Percentiles rank a stretch among this genome's conserved stretches.
Conservation (phyloP, 2,797 vertebrate species). For the Gymnocypris eckloni region DNA sequence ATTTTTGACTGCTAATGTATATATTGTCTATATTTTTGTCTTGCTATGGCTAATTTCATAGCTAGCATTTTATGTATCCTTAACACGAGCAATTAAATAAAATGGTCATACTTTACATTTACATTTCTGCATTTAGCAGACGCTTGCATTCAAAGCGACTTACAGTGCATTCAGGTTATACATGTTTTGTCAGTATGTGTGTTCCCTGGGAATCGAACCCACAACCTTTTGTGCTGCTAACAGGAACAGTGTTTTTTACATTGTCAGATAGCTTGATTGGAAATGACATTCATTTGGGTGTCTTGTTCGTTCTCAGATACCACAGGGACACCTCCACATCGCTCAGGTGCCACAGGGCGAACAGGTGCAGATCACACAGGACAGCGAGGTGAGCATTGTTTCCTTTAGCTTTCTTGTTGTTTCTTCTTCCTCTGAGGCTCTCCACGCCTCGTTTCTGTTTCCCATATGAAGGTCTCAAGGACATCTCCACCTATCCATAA, state of each 20-base stretch:
- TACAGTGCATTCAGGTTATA: too few species aligned
- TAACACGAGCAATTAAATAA: background rate
- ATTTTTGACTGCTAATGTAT: background rate
- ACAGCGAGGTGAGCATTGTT: constrained; percentile 89
- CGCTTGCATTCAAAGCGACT: too few species aligned
- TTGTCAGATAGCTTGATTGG: background rate
- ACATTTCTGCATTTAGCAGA: too few species aligned
- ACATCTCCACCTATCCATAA: background rate
- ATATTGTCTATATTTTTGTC: background rate
- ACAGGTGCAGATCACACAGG: constrained; percentile 99
- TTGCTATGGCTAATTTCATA: background rate
- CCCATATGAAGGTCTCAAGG: background rate
- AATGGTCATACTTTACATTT: background rate
- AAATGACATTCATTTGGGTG: background rate
- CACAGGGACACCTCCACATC: constrained; percentile 97
- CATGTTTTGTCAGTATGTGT: too few species aligned
- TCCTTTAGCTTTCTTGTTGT: constrained; percentile 1
- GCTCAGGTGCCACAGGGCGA: constrained; percentile 98
- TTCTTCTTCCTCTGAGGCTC: background rate
- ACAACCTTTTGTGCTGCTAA: too few species aligned
- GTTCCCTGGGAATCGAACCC: too few species aligned
- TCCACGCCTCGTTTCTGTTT: background rate
- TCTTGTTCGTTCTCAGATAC: constrained; percentile 79
- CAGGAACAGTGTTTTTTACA: too few species aligned
- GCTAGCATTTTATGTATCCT: background rate